phyloP scores from a whole-genome alignment of 2,888 invertebrate genomes.

The Nomada flava region DNA sequence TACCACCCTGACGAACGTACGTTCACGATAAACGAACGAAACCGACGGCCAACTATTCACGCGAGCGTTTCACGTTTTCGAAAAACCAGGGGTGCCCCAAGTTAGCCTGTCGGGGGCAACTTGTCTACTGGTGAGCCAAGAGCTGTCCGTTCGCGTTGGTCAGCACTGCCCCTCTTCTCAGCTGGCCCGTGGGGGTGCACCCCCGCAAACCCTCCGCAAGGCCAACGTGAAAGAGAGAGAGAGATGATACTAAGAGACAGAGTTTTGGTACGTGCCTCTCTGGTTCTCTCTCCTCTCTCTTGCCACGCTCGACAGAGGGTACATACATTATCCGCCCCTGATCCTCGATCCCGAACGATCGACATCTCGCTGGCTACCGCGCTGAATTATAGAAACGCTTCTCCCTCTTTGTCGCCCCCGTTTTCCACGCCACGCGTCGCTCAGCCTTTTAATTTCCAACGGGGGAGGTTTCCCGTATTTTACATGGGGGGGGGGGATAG shows the following conservation, averaged over 20 bases:
- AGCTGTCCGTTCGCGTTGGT: constrained; percentile 80
- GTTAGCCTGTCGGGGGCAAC: constrained; percentile 80
- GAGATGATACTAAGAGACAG: constrained; percentile 37
- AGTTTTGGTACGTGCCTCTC: constrained; percentile 55
- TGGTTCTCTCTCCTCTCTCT: constrained; percentile 49
- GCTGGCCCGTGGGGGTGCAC: constrained; percentile 72
- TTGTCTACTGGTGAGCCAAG: constrained; percentile 81
- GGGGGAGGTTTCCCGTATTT: constrained; percentile 4
- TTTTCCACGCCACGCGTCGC: constrained; percentile 26
- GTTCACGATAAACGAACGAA: background rate
- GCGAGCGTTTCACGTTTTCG: background rate
- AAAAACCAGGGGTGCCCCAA: constrained; percentile 58
- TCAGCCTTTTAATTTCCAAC: constrained; percentile 76
- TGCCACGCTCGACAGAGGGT: constrained; percentile 75
- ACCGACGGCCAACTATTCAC: background rate
- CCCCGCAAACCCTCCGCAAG: constrained; percentile 64
- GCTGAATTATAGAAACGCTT: constrained; percentile 81
- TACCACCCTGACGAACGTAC: background rate
- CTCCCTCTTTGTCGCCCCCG: constrained; percentile 20
- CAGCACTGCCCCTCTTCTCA: constrained; percentile 80
- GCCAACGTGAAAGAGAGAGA: constrained; percentile 25
- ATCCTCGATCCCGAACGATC: constrained; percentile 73
- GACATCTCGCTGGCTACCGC: constrained; percentile 69
- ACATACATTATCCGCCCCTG: constrained; percentile 83
- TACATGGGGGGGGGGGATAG: too few species aligned